Conservation (phyloP, 2,797 vertebrate genomes). For the Clarias laeviceps region DNA sequence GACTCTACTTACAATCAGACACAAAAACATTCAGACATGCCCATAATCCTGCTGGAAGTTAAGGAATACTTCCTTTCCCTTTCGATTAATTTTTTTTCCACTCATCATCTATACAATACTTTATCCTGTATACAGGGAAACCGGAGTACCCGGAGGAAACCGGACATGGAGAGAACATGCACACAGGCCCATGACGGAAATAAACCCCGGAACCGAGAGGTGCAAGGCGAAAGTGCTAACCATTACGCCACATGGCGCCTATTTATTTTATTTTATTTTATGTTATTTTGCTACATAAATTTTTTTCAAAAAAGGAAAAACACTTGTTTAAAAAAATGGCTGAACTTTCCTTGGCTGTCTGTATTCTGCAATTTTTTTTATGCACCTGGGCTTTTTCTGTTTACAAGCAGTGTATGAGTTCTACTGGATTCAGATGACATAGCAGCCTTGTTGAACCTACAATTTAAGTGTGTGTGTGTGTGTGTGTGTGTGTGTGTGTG, state of each 20-base stretch:
- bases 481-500: constrained; percentile 21
- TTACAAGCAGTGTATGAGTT: neutral
- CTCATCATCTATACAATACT: no score
- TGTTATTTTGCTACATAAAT: neutral
- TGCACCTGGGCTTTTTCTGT: neutral
- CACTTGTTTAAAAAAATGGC: neutral
- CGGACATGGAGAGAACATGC: no score
- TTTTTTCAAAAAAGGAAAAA: neutral
- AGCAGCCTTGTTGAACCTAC: neutral
- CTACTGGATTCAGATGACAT: neutral
- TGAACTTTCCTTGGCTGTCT: neutral
- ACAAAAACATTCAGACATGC: no score
- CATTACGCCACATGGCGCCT: no score
- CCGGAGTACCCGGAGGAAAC: no score
- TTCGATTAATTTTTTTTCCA: neutral
- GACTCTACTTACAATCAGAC: no score
- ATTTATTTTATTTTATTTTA: neutral
- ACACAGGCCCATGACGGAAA: no score
- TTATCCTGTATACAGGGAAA: no score
- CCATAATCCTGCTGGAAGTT: no score
- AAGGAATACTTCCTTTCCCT: neutral
- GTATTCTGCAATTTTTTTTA: neutral
- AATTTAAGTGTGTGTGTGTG: neutral
- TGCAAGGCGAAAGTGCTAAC: no score
- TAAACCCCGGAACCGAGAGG: no score